Conservation (phyloP, 2,797 vertebrate genomes). For the Periparus ater region DNA sequence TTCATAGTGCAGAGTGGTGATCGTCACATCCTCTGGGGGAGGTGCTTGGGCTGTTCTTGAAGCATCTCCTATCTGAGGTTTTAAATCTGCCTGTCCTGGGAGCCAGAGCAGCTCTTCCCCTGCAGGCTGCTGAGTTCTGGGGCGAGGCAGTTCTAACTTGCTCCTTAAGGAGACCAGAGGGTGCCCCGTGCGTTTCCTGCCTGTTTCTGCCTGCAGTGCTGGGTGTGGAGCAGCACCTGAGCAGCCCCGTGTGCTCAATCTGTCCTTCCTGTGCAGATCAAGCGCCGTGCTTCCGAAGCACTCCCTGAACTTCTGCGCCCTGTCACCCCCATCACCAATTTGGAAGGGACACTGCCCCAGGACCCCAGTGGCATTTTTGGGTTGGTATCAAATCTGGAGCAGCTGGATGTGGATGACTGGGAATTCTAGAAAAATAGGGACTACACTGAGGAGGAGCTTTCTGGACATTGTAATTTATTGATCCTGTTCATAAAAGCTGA, state of each 20-base stretch:
- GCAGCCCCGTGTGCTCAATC: background rate
- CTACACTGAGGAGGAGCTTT: background rate
- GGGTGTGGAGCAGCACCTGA: background rate
- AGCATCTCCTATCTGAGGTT: background rate
- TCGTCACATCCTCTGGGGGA: background rate
- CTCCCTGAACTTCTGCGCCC: conserved; percentile 92
- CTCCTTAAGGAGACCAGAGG: background rate
- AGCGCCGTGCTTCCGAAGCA: conserved; percentile 89
- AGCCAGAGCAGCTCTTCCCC: background rate
- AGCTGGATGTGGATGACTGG: conserved; percentile 96
- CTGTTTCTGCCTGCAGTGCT: background rate
- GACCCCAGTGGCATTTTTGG: conserved; percentile 85
- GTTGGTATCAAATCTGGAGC: conserved; percentile 88
- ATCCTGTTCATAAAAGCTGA: conserved; percentile 24
- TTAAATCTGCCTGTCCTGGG: background rate
- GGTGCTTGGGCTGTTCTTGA: background rate
- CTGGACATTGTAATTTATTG: conserved; percentile 19
- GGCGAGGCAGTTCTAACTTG: background rate
- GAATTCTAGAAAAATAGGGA: conserved; percentile 83
- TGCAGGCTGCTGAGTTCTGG: background rate
- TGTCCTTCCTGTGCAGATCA: conserved; percentile 81
- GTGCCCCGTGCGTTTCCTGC: rapidly evolving
- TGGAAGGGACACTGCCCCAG: conserved; percentile 79
- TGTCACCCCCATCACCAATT: conserved; percentile 85
- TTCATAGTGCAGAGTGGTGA: background rate